Evolutionary conservation across 1,140 invertebrate genomes (phyloP), one percentile per base, ranked within the genome.

Genomic region (Papilio polyxenes): DNA sequence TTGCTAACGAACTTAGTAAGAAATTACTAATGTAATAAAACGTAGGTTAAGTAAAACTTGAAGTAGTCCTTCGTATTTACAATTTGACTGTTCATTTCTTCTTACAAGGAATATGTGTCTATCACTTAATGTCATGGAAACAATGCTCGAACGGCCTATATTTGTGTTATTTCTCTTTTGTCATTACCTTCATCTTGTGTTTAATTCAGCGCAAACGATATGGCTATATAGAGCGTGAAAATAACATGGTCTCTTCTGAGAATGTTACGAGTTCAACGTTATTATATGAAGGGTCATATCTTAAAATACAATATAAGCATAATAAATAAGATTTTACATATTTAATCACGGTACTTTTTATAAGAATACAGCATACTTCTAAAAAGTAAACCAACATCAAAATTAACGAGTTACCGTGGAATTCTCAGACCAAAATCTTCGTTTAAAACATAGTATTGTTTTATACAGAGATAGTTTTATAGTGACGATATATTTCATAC

Each of bases 161-260:
- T 69, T 69, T 69, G 65, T 69, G 23, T 69, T 69, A 69, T 69
- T 69, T 37, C 62, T 69, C 65, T 69, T 69, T 69, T 69, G 65
- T 69, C 65, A 65, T 65, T 65, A 65, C 62, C 62, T 65, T 65
- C 62, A 65, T 65, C 62, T 65, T 31, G 62, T 31, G 62, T 31
- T 65, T 65, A 65, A 65, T 65, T 65, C 31, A 65, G 62, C 62
- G 62, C 62, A 15, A 65, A 65, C 62, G 65, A 69, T 69, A 69
- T 69, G 65, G 23, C 31, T 37, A 13, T 69, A 69, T 31, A 69
- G 65, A 69, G 65, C 65, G 65, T 69, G 65, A 69, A 69, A 69
- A 69, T 69, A 69, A 69, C 65, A 69, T 31, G 65, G 65, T 69
- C 13, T 69, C 65, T 69, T 69, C 65, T 69, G 31, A 69, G 65